phyloP scores from a whole-genome alignment of 2,797 vertebrate genomes.

The Selene dorsalis region DNA sequence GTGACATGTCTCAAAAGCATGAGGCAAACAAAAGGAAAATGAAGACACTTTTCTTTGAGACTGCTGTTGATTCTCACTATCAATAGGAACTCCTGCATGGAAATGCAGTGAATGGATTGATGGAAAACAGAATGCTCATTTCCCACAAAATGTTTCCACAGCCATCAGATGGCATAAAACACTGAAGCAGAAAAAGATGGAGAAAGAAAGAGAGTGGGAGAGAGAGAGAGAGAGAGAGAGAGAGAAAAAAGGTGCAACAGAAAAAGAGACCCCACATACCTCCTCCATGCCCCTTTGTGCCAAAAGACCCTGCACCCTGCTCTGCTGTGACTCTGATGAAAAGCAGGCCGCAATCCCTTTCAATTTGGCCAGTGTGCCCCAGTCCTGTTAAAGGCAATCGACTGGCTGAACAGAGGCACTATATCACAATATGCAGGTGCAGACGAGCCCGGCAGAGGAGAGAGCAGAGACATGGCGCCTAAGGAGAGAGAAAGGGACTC shows the following conservation, averaged over 20 bases:
- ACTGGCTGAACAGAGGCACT: slow-evolving; percentile 86
- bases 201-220: slow-evolving; percentile 1
- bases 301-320: slow-evolving; percentile 65
- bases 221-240: slow-evolving; percentile 2
- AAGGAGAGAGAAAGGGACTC: slow-evolving; percentile 77
- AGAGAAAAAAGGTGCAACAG: slow-evolving; percentile 23
- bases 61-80: slow-evolving; percentile 63
- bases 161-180: slow-evolving; percentile 69
- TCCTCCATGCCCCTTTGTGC: slow-evolving; percentile 56
- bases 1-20: slow-evolving; percentile 66
- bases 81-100: slow-evolving; percentile 61
- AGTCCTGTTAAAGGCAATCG: slow-evolving; percentile 86
- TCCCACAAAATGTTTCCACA: slow-evolving; percentile 63
- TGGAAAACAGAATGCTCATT: slow-evolving; percentile 69
- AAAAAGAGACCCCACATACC: slow-evolving; percentile 46
- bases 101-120: slow-evolving; percentile 66
- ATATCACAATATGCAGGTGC: slow-evolving; percentile 89
- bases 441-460: slow-evolving; percentile 75
- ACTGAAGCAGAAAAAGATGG: slow-evolving; percentile 50
- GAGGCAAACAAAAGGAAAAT: slow-evolving; percentile 73
- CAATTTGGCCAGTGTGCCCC: slow-evolving; percentile 83
- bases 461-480: slow-evolving; percentile 74
- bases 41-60: slow-evolving; percentile 70
- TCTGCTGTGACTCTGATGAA: slow-evolving; percentile 83
- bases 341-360: slow-evolving; percentile 86